A percentile compares a stretch with the other conserved stretches of the same genome.
Evolutionary conservation across 1,140 invertebrate species (phyloP).

Genomic region (Drosophila murphyi): DNA sequence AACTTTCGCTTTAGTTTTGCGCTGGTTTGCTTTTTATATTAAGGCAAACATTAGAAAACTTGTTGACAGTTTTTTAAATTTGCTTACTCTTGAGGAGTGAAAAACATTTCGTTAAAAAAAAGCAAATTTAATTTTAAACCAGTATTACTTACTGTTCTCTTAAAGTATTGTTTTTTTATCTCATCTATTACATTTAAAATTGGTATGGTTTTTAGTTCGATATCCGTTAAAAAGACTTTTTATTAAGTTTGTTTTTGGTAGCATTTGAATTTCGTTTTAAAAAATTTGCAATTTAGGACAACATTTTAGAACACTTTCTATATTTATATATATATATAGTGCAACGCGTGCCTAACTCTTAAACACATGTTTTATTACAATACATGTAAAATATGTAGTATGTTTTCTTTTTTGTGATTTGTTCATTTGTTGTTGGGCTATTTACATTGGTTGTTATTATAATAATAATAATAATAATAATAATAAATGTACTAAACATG

Average conservation of each 20-base stretch:
- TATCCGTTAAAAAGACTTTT: conserved; percentile 36
- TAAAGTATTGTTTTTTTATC: too few relatives aligned
- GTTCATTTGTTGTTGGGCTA: conserved; percentile 17
- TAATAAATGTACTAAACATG: conserved; percentile 26
- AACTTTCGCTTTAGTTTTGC: conserved; percentile 77
- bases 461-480: background rate
- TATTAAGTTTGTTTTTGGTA: conserved; percentile 71
- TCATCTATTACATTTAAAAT: background rate
- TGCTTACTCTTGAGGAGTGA: conserved; percentile 12
- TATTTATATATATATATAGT: background rate
- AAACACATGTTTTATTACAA: conserved; percentile 18
- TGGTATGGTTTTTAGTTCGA: background rate
- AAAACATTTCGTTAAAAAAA: background rate
- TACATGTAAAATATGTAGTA: conserved; percentile 2
- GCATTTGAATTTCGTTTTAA: conserved; percentile 56
- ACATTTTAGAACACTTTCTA: background rate
- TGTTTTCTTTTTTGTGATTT: conserved; percentile 24
- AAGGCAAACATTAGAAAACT: conserved; percentile 37
- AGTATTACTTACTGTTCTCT: too few relatives aligned
- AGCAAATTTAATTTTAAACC: too few relatives aligned
- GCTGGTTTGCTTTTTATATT: conserved; percentile 51
- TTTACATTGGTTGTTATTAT: conserved; percentile 37
- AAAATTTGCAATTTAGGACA: conserved; percentile 32
- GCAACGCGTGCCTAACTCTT: conserved; percentile 6
- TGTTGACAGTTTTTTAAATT: conserved; percentile 51